Evolutionary conservation across 2,888 invertebrate species (phyloP).

Genomic region (Iselma pallidipennis): DNA sequence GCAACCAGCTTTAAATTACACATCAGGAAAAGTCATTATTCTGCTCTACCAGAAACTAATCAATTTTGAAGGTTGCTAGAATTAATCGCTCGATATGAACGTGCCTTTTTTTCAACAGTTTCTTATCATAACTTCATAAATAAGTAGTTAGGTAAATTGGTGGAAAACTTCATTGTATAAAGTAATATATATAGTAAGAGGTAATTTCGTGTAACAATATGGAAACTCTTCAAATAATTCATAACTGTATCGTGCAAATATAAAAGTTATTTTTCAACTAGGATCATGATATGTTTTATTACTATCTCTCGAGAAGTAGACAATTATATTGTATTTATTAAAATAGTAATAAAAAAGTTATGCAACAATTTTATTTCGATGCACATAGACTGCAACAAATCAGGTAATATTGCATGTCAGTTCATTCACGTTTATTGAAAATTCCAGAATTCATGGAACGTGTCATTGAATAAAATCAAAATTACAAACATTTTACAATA

Average conservation of each 20-base stretch:
- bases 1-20: background rate
- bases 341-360: no score
- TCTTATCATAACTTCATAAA: background rate
- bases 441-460: background rate
- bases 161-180: background rate
- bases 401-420: no score
- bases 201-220: constrained; percentile 1
- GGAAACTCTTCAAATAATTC: constrained; percentile 2
- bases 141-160: background rate
- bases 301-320: background rate
- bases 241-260: background rate
- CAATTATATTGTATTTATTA: background rate
- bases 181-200: background rate
- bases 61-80: no score
- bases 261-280: no score
- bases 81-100: background rate
- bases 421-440: background rate
- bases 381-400: background rate
- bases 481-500: background rate
- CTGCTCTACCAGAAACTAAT: no score
- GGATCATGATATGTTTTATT: background rate
- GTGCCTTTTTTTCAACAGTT: background rate
- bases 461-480: background rate
- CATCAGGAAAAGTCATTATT: background rate
- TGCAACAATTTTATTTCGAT: no score